Evolutionary conservation across 2,113 vertebrate species (phyloP).

Genomic region (Myxocyprinus asiaticus): DNA sequence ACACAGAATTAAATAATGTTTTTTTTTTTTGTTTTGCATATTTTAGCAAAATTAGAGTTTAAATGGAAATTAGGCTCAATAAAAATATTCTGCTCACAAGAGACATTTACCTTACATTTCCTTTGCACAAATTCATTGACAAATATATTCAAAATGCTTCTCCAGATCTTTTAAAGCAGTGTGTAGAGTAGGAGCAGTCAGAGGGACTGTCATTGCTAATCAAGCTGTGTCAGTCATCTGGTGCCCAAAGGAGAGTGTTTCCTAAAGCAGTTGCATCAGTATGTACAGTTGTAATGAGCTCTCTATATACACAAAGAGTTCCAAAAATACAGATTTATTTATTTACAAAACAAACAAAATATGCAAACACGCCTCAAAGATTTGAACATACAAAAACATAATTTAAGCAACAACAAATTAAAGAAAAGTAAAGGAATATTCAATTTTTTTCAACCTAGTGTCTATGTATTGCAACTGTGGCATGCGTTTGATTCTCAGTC

Average conservation of each 20-base stretch:
- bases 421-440: neutral
- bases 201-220: neutral
- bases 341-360: neutral
- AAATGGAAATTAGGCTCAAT: too few relatives aligned
- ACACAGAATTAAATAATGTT: too few relatives aligned
- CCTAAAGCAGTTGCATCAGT: constrained; percentile 2
- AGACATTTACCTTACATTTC: too few relatives aligned
- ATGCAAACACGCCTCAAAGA: neutral
- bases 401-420: neutral
- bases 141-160: neutral
- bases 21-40: too few relatives aligned
- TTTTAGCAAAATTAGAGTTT: too few relatives aligned
- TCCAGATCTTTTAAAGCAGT: neutral
- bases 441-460: too few relatives aligned
- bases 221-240: constrained; percentile 15
- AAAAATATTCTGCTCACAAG: too few relatives aligned
- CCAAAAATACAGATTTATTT: constrained; percentile 5
- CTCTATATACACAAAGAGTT: constrained; percentile 9
- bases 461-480: too few relatives aligned
- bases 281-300: constrained; percentile 27
- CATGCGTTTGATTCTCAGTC: too few relatives aligned
- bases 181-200: constrained; percentile 12
- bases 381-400: constrained; percentile 1
- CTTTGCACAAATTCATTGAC: neutral
- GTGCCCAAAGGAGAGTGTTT: neutral